Percentiles rank a stretch among this genome's conserved stretches.
Conservation (phyloP, 2,797 vertebrate genomes). For the Acanthis flammea region DNA sequence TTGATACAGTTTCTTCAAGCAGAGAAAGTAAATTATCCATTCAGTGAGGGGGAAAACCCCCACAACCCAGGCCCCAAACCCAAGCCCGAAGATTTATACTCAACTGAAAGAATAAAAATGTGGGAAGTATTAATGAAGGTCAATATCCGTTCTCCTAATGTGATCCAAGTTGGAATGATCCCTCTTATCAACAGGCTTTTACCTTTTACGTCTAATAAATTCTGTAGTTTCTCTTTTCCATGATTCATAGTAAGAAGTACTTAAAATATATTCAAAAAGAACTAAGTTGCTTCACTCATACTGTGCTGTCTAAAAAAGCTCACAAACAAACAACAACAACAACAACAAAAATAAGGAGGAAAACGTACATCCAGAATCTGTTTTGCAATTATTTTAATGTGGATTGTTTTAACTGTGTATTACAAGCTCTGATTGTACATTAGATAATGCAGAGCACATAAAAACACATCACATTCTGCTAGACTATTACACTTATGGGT, state of each 20-base stretch:
- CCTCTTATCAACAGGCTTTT: not conserved
- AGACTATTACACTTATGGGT: not conserved
- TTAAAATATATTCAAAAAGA: constrained; percentile 1
- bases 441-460: not conserved
- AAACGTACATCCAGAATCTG: not conserved
- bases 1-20: not conserved
- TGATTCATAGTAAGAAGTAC: not conserved
- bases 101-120: not conserved
- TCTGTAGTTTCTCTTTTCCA: not conserved
- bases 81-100: not conserved
- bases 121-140: not conserved
- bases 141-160: not conserved
- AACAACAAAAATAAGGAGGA: not conserved
- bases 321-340: not conserved
- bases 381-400: not conserved
- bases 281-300: not conserved
- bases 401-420: not conserved
- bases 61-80: not conserved
- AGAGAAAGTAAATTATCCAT: not conserved
- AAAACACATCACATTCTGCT: not conserved
- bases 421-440: not conserved
- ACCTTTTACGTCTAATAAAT: not conserved
- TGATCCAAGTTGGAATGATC: not conserved
- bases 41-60: not conserved
- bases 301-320: not conserved